Base-by-base conservation (phyloP, 2,113 vertebrate species). In the Crotalus horridus region DNA sequence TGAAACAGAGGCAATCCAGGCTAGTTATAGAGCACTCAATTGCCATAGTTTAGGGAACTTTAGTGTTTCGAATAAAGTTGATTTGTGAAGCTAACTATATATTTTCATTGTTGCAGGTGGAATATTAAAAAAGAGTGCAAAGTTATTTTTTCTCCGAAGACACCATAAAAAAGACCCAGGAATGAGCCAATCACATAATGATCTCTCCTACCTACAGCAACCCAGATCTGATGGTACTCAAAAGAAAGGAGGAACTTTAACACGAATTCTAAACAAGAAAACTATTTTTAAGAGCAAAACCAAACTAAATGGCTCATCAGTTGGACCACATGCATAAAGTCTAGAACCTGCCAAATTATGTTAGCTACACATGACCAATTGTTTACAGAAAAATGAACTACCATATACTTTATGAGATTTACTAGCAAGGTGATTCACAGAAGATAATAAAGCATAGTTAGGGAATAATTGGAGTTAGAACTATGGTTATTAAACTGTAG, bases 151-250 rank as follows among this genome's bases (percentile, higher is more conserved):
- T 98, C 98, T 98, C 5, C 98, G 98, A 85, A 97, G 99, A 11
- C 98, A 99, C 92, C 99, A 98, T 94, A 98, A 98, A 96, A 99
- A 99, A 95, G 99, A 99, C 48, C 99, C 99, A 0, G 98, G 99
- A 21, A 98, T 99, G 99, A 99, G 99, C 97, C 99, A 99, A 95
- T 99, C 99, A 0, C 99, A 99, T 97, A 99, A 99, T 0, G 99
- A 99, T 97, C 98, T 99, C 81, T 98, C 98, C 89, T 99, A 98
- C 98, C 96, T 99, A 95, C 98, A 99, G 96, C 98, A 98, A 92
- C 97, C 98, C 0, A 87, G 97, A 24, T 58, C 97, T 0, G 98
- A 98, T 93, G 98, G 98, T 87, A 89, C 97, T 0, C 98, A 97
- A 94, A 98, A 97, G 96, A 98, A 98, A 87, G 98, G 98, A 0